Evolutionary conservation across 2,888 invertebrate species (phyloP).

Genomic region (Pegoplata infirma): DNA sequence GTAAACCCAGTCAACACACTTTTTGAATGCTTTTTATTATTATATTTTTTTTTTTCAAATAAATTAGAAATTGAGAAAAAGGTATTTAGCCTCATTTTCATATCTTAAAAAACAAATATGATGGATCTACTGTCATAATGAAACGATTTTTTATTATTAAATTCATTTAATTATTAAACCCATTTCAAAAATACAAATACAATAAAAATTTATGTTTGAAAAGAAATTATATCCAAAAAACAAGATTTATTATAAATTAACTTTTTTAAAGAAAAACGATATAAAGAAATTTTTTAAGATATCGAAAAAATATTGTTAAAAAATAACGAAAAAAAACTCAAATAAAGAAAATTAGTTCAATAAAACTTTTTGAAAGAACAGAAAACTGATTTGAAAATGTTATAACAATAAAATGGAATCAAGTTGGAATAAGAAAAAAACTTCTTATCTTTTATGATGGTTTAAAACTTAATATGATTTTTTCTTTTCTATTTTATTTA

Average conservation of each 20-base stretch:
- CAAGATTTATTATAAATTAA: background rate
- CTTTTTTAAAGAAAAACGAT: constrained; percentile 8
- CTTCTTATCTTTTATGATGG: constrained; percentile 59
- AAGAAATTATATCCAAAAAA: background rate
- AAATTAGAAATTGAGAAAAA: constrained; percentile 40
- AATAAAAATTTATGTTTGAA: background rate
- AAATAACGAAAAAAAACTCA: background rate
- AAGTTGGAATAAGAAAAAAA: constrained; percentile 1
- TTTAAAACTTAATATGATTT: constrained; percentile 57
- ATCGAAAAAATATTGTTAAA: background rate
- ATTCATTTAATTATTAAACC: constrained; percentile 29
- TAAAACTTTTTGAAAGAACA: constrained; percentile 13
- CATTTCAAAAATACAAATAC: constrained; percentile 11
- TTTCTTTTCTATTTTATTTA: constrained; percentile 44
- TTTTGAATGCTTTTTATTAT: too few species aligned
- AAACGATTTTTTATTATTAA: background rate
- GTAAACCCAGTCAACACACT: constrained; percentile 53
- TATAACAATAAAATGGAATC: constrained; percentile 56
- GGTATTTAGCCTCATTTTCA: constrained; percentile 14
- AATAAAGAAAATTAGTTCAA: background rate
- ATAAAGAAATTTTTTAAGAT: background rate
- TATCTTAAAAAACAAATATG: constrained; percentile 26
- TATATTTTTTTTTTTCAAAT: background rate
- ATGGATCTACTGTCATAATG: constrained; percentile 52
- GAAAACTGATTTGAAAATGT: constrained; percentile 51